A percentile compares a stretch with the other conserved stretches of the same genome.
Evolutionary conservation across 2,113 vertebrate genomes (phyloP).

Genomic region (Cettia cetti): DNA sequence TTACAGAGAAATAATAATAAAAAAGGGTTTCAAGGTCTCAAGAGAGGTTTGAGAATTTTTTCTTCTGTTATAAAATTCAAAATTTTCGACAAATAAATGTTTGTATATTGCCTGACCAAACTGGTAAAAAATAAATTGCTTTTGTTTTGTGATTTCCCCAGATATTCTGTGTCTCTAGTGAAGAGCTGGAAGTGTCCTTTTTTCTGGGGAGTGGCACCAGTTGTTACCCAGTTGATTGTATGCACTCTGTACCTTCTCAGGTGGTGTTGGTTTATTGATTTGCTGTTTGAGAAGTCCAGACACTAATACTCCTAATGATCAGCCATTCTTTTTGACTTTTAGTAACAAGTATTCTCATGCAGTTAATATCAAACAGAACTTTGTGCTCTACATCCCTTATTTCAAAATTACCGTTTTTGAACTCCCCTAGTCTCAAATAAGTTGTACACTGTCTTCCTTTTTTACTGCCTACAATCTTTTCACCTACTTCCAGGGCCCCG

Average conservation of each 20-base stretch:
- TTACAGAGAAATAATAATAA: constrained; percentile 51
- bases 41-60: not conserved
- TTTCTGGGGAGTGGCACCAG: constrained; percentile 19
- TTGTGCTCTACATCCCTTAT: constrained; percentile 90
- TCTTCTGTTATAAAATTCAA: constrained; percentile 67
- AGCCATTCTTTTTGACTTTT: constrained; percentile 96
- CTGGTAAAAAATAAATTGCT: constrained; percentile 69
- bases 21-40: constrained; percentile 20
- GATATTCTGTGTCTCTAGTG: not conserved
- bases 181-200: not conserved
- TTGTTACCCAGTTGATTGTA: constrained; percentile 3
- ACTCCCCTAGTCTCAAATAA: constrained; percentile 91
- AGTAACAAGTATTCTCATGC: constrained; percentile 91
- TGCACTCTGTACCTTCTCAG: constrained; percentile 7
- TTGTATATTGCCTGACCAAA: constrained; percentile 69
- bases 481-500: constrained; percentile 91
- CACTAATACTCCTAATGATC: constrained; percentile 92
- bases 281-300: constrained; percentile 89
- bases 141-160: constrained; percentile 46
- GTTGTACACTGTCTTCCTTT: constrained; percentile 86
- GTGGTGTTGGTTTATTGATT: constrained; percentile 60
- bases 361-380: constrained; percentile 91
- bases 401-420: constrained; percentile 93
- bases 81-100: constrained; percentile 56
- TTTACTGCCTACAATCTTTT: constrained; percentile 82